phyloP scores from a whole-genome alignment of 1,140 invertebrate species.

The Musca vetustissima region DNA sequence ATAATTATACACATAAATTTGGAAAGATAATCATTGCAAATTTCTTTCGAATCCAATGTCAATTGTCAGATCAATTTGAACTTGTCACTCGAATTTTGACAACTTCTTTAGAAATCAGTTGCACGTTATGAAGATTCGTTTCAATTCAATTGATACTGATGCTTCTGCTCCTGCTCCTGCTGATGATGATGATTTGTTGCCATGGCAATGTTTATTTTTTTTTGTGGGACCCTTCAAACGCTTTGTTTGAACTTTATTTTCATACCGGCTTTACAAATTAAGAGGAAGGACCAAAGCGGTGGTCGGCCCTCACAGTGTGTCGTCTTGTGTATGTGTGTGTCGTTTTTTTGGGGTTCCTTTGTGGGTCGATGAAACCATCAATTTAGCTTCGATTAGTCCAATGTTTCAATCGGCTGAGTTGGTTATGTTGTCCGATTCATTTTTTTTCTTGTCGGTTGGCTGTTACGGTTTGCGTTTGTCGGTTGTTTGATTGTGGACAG shows the following conservation, averaged over 20 bases:
- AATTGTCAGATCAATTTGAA: conserved; percentile 11
- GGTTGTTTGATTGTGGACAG: background rate
- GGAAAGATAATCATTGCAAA: background rate
- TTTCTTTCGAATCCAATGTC: conserved; percentile 5
- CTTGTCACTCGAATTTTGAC: conserved; percentile 19
- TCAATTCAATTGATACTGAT: conserved; percentile 13
- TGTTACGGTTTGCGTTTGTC: background rate
- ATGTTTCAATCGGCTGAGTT: too few species aligned
- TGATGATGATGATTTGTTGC: too few species aligned
- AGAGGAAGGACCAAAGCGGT: too few species aligned
- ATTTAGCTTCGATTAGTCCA: conserved; percentile 2
- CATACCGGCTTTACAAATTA: too few species aligned
- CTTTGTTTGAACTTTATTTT: too few species aligned
- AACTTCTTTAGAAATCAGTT: background rate
- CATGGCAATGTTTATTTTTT: too few species aligned
- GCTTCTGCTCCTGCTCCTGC: too few species aligned
- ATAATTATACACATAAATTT: too few species aligned
- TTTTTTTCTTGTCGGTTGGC: background rate
- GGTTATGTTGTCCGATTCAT: background rate
- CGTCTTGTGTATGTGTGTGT: background rate
- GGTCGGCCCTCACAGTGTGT: too few species aligned
- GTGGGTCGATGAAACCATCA: background rate
- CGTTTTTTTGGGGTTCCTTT: background rate
- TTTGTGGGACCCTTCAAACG: too few species aligned
- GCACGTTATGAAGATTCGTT: background rate